phyloP scores from a whole-genome alignment of 2,888 invertebrate genomes.

The Epinotia bilunana region DNA sequence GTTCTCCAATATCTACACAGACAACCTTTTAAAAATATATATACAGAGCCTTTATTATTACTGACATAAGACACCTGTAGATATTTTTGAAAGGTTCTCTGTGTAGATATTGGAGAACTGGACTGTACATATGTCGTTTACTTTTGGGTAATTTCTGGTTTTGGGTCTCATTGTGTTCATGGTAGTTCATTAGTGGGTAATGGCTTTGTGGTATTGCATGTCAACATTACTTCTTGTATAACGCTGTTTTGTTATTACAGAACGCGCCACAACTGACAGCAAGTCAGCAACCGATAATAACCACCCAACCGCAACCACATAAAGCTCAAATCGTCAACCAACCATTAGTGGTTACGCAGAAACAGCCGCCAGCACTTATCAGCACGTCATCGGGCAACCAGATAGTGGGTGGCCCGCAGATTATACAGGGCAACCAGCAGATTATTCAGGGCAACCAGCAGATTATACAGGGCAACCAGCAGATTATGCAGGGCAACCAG shows the following conservation, averaged over 20 bases:
- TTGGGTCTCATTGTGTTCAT: conserved; percentile 3
- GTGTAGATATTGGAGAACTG: not conserved
- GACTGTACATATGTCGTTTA: not conserved
- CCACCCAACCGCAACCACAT: conserved; percentile 80
- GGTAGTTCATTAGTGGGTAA: conserved; percentile 19
- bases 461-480: conserved; percentile 66
- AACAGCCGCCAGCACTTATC: conserved; percentile 74
- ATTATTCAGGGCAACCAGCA: conserved; percentile 73
- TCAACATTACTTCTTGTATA: conserved; percentile 11
- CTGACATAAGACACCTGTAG: no score
- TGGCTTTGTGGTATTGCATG: conserved; percentile 6
- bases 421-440: conserved; percentile 69
- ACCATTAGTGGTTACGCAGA: conserved; percentile 72
- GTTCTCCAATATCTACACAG: no score
- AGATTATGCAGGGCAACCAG: conserved; percentile 66
- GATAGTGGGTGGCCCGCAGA: conserved; percentile 63
- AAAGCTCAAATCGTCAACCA: conserved; percentile 80
- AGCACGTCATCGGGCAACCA: conserved; percentile 65
- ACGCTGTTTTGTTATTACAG: conserved; percentile 54
- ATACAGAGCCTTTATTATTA: no score
- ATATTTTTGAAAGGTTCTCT: no score
- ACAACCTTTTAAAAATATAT: no score
- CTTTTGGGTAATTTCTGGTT: conserved; percentile 20
- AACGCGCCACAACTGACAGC: conserved; percentile 75
- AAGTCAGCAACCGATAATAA: conserved; percentile 80